Percentiles rank a stretch among this genome's conserved stretches.
These are phyloP conservation scores for Augochlora pura DNA, from an alignment of 1,140 invertebrate genomes.

Conservation along the genomic window DNA sequence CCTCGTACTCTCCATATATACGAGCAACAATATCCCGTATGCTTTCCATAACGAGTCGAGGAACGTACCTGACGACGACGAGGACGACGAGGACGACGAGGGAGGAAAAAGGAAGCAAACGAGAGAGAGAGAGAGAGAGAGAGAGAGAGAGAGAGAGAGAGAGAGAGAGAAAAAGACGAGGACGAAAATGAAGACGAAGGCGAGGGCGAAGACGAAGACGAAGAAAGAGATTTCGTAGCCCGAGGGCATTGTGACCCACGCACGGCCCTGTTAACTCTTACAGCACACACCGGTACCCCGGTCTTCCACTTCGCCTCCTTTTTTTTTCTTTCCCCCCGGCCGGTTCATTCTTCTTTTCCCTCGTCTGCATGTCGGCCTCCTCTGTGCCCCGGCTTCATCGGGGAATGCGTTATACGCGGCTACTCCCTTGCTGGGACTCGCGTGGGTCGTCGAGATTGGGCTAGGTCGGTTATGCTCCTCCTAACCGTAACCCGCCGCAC, in stretches of 20 bases:
- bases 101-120: background rate
- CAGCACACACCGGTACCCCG: constrained; percentile 29
- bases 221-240: constrained; percentile 45
- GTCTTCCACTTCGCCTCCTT: constrained; percentile 35
- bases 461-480: constrained; percentile 68
- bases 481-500: constrained; percentile 27
- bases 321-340: constrained; percentile 9
- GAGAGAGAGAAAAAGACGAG: constrained; percentile 30
- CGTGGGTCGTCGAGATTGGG: constrained; percentile 71
- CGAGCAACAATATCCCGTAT: constrained; percentile 69
- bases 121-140: too few relatives aligned
- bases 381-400: constrained; percentile 32
- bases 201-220: constrained; percentile 19
- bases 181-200: constrained; percentile 13
- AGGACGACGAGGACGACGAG: background rate
- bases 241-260: constrained; percentile 75
- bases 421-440: constrained; percentile 62
- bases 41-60: constrained; percentile 72
- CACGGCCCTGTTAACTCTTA: constrained; percentile 73
- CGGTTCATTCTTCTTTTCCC: constrained; percentile 22
- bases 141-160: background rate
- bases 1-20: constrained; percentile 68
- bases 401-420: constrained; percentile 63
- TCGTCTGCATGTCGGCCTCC: constrained; percentile 17
- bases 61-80: constrained; percentile 35